Conservation (phyloP, 2,888 invertebrate genomes). For the Elgonia sp. region DNA sequence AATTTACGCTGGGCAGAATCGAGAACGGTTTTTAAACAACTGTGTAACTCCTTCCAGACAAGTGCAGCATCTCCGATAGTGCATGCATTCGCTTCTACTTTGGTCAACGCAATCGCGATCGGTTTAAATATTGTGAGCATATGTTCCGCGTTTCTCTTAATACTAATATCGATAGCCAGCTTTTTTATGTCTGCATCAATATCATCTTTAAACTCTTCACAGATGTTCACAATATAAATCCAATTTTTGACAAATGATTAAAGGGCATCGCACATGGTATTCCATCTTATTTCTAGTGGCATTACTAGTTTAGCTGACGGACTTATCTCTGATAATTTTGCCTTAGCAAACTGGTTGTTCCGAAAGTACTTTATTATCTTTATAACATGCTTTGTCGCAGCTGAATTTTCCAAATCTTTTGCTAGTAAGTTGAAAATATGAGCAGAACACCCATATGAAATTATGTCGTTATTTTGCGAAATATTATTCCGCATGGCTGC, state of each 20-base stretch:
- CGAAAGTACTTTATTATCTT: not conserved
- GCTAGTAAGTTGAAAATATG: not conserved
- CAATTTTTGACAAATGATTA: not conserved
- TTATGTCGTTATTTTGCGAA: not conserved
- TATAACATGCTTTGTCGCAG: not conserved
- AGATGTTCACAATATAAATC: not conserved
- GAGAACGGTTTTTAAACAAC: not conserved
- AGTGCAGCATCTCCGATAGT: conserved; percentile 44
- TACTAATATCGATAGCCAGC: conserved; percentile 5
- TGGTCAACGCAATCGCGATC: conserved; percentile 20
- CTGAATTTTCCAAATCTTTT: not conserved
- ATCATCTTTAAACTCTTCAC: not conserved
- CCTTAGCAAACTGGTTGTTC: conserved; percentile 22
- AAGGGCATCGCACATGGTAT: not conserved
- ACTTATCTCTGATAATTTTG: conserved; percentile 14
- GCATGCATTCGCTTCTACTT: conserved; percentile 42
- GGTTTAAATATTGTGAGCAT: not conserved
- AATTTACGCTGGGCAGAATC: conserved; percentile 15
- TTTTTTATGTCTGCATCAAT: not conserved
- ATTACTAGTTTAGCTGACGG: not conserved
- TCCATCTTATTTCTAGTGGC: not conserved
- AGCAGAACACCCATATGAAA: not conserved
- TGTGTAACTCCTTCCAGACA: conserved; percentile 39
- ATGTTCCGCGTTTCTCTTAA: conserved; percentile 1
- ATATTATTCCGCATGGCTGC: not conserved